Base-by-base conservation (phyloP, 2,888 invertebrate species). In the Scelioninae gen. 2 region DNA sequence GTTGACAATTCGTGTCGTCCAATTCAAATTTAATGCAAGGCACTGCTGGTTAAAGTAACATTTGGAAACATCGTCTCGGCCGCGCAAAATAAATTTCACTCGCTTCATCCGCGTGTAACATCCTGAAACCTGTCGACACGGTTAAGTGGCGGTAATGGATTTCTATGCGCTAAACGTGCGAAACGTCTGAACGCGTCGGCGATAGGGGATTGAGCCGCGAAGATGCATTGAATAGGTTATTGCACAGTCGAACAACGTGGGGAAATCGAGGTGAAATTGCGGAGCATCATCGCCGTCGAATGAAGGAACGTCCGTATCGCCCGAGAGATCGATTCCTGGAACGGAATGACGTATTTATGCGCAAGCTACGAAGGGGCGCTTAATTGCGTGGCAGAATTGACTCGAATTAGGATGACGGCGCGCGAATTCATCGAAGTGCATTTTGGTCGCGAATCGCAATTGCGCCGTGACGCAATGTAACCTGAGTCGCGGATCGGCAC, bases 221-320 rank as follows among this genome's bases (percentile, higher is more conserved):
- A 53, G 71, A 71, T 71, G 60, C 71, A 65, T 71, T 65, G 64
- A 71, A 60, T 71, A 46, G 71, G 58, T 65, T 64, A 65, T 71
- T 71, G 71, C 71, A 71, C 11, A 71, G 64, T 71, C 58, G 39
- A 65, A 71, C 60, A 53, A 71, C 60, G 52, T 64, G 71, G 46
- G 64, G 71, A 71, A 71, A 71, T 65, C 64, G 64, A 37, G 41
- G 69, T 63, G 61, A 70, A 70, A 70, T 70, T 70, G 55, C 48
- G 13, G 46, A 28, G 37, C 45, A 58, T 58, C 50, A 52, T 58
- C 50, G 58, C 58, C 25, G 22, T 25, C 28, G 52, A 28, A 9
- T 10, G 45, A 58, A 67, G 60, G 67, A 68, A 68, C 48, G 52
- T 41, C 33, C 52, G 19, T 60, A 68, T 68, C 60, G 33, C 0